Evolutionary conservation across 2,797 vertebrate species (phyloP).

Genomic region (Acanthopagrus latus): DNA sequence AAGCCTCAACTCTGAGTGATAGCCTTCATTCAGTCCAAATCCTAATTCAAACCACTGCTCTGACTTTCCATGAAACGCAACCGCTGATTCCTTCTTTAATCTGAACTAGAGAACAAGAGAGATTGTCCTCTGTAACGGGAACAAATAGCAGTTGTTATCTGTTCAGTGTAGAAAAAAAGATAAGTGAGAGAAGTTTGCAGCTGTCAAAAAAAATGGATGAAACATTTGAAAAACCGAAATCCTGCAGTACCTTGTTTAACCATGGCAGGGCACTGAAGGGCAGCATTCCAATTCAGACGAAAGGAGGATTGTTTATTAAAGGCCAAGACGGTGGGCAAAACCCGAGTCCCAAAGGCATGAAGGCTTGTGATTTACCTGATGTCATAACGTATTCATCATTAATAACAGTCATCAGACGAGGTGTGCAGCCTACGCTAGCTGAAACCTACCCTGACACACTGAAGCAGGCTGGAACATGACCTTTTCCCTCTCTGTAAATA

Average conservation of each 20-base stretch:
- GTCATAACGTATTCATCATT: slow-evolving; percentile 19
- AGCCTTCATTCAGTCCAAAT: slow-evolving; percentile 68
- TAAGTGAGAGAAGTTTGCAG: background rate
- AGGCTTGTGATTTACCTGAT: background rate
- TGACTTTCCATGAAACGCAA: slow-evolving; percentile 72
- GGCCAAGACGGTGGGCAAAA: slow-evolving; percentile 1
- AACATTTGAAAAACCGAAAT: background rate
- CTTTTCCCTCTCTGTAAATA: slow-evolving; percentile 60
- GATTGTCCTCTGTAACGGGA: background rate
- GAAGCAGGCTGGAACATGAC: slow-evolving; percentile 61
- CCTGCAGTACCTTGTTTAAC: slow-evolving; percentile 50
- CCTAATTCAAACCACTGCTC: slow-evolving; percentile 73
- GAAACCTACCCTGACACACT: slow-evolving; percentile 31
- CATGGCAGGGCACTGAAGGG: slow-evolving; percentile 68
- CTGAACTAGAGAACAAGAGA: slow-evolving; percentile 56
- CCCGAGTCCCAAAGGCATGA: slow-evolving; percentile 1
- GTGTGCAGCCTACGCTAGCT: slow-evolving; percentile 48
- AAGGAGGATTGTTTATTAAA: slow-evolving; percentile 20
- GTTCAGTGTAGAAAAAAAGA: background rate
- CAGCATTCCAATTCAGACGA: slow-evolving; percentile 16
- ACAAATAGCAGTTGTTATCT: slow-evolving; percentile 11
- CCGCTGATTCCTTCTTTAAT: slow-evolving; percentile 71
- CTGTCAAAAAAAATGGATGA: background rate
- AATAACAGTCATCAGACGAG: slow-evolving; percentile 37
- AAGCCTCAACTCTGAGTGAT: slow-evolving; percentile 59